phyloP scores from a whole-genome alignment of 2,888 invertebrate genomes.

The Drosophila falleni region DNA sequence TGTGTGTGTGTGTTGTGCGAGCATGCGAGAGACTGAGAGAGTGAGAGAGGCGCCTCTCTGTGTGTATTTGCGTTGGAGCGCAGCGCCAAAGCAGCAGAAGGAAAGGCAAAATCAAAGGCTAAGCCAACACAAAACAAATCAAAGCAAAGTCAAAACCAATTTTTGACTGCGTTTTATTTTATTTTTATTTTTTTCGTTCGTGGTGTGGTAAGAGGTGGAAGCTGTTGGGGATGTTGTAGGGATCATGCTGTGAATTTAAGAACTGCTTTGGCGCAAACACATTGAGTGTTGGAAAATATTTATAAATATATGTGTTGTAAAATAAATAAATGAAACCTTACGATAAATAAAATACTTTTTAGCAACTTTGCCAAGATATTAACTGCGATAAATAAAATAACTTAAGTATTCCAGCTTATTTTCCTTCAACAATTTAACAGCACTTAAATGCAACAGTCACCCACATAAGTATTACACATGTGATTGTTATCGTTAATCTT shows the following conservation, averaged over 20 bases:
- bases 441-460: slow-evolving; percentile 7
- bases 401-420: slow-evolving; percentile 3
- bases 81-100: slow-evolving; percentile 7
- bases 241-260: slow-evolving; percentile 23
- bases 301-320: neutral
- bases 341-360: neutral
- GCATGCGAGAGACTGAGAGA: slow-evolving; percentile 35
- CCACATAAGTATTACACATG: slow-evolving; percentile 24
- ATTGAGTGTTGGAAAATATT: slow-evolving; percentile 7
- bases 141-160: slow-evolving; percentile 32
- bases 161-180: slow-evolving; percentile 20
- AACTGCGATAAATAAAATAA: neutral
- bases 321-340: neutral
- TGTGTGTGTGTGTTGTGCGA: slow-evolving; percentile 16
- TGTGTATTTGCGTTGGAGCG: slow-evolving; percentile 28
- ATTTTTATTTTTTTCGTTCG: neutral
- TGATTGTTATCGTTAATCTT: slow-evolving; percentile 36
- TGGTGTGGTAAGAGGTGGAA: neutral
- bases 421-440: slow-evolving; percentile 13
- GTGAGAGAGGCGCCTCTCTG: slow-evolving; percentile 6
- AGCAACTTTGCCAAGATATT: neutral
- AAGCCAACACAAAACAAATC: slow-evolving; percentile 36
- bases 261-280: slow-evolving; percentile 23
- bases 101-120: slow-evolving; percentile 22
- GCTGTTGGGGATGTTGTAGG: neutral